Evolutionary conservation across 2,113 vertebrate genomes (phyloP), one percentile per base, ranked within the genome.

Genomic region (Passer domesticus): DNA sequence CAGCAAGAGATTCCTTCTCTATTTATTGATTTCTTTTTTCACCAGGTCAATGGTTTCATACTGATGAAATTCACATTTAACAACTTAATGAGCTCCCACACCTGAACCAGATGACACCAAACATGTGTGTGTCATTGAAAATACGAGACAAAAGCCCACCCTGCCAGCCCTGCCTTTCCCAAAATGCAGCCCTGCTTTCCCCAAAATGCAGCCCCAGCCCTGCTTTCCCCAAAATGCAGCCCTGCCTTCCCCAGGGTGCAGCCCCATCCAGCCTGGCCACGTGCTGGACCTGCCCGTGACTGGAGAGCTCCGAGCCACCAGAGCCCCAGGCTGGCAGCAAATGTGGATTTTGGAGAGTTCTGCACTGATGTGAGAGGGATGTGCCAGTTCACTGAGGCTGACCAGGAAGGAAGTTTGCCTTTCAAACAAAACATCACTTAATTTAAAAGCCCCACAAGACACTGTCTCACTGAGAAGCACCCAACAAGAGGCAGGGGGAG

Each of bases 201-300:
- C 39, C 39, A 41, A 41, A 41, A 13, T 41, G 12, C 39, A 41
- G 39, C 39, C 39, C 39, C 39, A 41, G 39, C 39, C 39, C 11
- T 41, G 39, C 12, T 41, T 41, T 41, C 39, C 39, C 39, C 39
- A 41, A 41, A 41, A 9, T 41, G 5, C 39, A 41, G 39, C 39
- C 39, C 39, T 41, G 39, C 39, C 5, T 41, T 41, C 39, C 39
- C 39, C 39, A 41, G 11, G 13, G 13, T 41, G 12, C 39, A 41
- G 39, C 39, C 5, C 39, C 39, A 41, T 13, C 39, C 39, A 17
- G 44, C 9, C 30, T 3, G 13, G 25, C 62, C 75, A n/a, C 1
- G 10, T 1, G 12, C 47, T 31, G 3, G 2, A 17, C 73, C 3
- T 6, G 12, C 53, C 3, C 1, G 1, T 6, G 37, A 28, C 43